Percentiles rank a stretch among this genome's conserved stretches.
phyloP scores from a whole-genome alignment of 2,888 invertebrate genomes.

The Teleiodes luculella region DNA sequence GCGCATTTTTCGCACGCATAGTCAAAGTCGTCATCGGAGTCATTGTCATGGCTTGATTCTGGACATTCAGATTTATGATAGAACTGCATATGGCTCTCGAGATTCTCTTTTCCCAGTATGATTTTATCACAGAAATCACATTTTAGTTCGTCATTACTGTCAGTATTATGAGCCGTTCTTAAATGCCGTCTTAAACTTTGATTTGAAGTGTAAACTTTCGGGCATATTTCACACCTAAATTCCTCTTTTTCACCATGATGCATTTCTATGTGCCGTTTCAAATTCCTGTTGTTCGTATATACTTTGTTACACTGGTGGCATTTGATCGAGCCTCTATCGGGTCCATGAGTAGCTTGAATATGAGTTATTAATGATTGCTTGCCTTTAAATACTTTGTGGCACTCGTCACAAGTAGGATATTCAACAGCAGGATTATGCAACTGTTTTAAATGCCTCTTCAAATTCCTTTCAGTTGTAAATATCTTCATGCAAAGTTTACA shows the following conservation, averaged over 20 bases:
- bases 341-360: conserved; percentile 43
- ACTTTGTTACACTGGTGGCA: conserved; percentile 52
- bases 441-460: conserved; percentile 53
- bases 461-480: conserved; percentile 53
- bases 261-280: conserved; percentile 56
- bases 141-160: conserved; percentile 29
- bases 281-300: conserved; percentile 50
- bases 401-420: conserved; percentile 52
- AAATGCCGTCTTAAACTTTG: conserved; percentile 53
- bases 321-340: conserved; percentile 33
- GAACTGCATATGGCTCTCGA: conserved; percentile 31
- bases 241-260: conserved; percentile 48
- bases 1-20: conserved; percentile 43
- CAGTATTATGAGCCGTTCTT: conserved; percentile 36
- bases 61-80: conserved; percentile 22
- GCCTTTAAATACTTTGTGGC: conserved; percentile 48
- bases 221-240: conserved; percentile 52
- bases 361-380: conserved; percentile 50
- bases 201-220: conserved; percentile 58
- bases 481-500: conserved; percentile 48
- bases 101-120: conserved; percentile 33
- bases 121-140: conserved; percentile 36
- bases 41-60: conserved; percentile 16
- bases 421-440: conserved; percentile 50
- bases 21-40: conserved; percentile 21